Percentiles rank a stretch among this genome's conserved stretches.
These are phyloP conservation scores for Blastobasis adustella DNA, from an alignment of 2,888 invertebrate genomes.

Conservation along the genomic window DNA sequence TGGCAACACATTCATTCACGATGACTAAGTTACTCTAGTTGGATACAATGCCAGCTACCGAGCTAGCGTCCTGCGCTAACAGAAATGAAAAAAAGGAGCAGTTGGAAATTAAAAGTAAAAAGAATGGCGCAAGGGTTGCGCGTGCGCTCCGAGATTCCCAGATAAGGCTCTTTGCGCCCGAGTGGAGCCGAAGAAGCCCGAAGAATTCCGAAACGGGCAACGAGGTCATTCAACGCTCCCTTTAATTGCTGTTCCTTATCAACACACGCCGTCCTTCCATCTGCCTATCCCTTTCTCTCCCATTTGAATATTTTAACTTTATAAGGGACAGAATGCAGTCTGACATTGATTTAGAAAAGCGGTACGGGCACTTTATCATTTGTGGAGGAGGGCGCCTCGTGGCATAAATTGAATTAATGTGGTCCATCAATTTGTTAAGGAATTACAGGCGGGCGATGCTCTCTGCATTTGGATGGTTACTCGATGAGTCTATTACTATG, in stretches of 20 bases:
- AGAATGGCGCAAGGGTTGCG: constrained; percentile 42
- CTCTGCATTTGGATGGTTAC: constrained; percentile 22
- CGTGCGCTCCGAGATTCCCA: constrained; percentile 48
- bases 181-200: constrained; percentile 43
- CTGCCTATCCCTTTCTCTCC: constrained; percentile 35
- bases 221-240: constrained; percentile 61
- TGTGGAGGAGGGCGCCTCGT: constrained; percentile 28
- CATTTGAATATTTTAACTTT: constrained; percentile 50
- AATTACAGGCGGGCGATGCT: constrained; percentile 28
- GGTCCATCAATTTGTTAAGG: constrained; percentile 42
- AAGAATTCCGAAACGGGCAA: constrained; percentile 37
- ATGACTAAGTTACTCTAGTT: too few species aligned
- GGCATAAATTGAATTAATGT: constrained; percentile 56
- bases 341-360: constrained; percentile 54
- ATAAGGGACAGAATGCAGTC: constrained; percentile 41
- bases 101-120: constrained; percentile 3
- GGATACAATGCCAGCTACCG: too few species aligned
- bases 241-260: constrained; percentile 57
- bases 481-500: too few species aligned
- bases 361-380: constrained; percentile 35
- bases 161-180: constrained; percentile 49
- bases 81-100: constrained; percentile 19
- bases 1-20: too few species aligned
- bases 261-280: constrained; percentile 25
- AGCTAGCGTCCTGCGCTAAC: constrained; percentile 17